Percentiles rank a stretch among this genome's conserved stretches.
Evolutionary conservation across 2,797 vertebrate genomes (phyloP).

Genomic region (Pogonophryne albipinna): DNA sequence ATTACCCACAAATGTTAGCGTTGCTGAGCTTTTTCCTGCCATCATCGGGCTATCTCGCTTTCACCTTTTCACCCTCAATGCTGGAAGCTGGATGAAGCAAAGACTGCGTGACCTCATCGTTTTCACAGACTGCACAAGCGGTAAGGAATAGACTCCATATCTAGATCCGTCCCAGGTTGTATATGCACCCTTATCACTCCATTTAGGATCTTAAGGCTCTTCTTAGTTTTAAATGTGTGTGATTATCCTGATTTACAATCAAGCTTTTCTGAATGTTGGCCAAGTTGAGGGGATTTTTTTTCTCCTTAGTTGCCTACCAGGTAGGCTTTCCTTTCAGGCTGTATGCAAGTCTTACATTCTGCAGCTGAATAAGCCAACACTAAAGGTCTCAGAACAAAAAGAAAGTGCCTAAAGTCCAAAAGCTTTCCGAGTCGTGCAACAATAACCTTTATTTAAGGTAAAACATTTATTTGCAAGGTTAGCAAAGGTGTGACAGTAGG

Average conservation of each 20-base stretch:
- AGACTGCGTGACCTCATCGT: constrained; percentile 10
- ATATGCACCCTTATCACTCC: neutral
- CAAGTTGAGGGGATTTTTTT: neutral
- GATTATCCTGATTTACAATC: neutral
- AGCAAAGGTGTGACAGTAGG: neutral
- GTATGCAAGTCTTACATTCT: neutral
- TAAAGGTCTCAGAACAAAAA: neutral
- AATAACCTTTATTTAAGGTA: neutral
- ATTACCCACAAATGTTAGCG: constrained; percentile 35
- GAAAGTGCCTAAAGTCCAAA: neutral
- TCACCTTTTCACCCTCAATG: constrained; percentile 62
- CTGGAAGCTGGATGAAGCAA: constrained; percentile 1
- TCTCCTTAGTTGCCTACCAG: neutral
- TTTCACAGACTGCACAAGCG: constrained; percentile 3
- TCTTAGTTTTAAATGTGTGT: neutral
- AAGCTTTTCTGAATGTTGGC: neutral
- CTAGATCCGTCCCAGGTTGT: neutral
- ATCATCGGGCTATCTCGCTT: constrained; percentile 52
- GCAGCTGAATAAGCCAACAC: neutral
- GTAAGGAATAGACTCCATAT: too few species aligned
- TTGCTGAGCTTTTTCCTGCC: constrained; percentile 63
- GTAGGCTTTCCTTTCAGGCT: neutral
- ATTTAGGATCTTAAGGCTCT: neutral
- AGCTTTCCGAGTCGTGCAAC: neutral
- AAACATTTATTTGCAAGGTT: neutral